Conservation (phyloP, 2,113 vertebrate species). For the Lycaon pictus region DNA sequence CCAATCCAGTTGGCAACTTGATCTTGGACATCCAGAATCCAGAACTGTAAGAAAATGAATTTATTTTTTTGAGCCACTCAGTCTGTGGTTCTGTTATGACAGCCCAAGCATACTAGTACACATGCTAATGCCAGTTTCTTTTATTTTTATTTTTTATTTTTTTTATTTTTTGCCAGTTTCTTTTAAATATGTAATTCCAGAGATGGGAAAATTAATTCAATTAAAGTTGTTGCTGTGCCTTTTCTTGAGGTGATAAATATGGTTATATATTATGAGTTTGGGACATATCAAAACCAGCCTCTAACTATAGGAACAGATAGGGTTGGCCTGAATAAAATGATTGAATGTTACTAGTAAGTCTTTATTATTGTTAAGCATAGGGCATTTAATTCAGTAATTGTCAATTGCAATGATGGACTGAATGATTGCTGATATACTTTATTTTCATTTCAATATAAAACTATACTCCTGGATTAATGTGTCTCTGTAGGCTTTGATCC, state of each 20-base stretch:
- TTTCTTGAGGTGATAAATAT: neutral
- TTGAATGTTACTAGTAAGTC: neutral
- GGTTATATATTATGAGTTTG: neutral
- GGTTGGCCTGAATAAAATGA: neutral
- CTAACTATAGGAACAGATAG: neutral
- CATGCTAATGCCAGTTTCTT: neutral
- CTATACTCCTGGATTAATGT: neutral
- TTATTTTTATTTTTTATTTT: too few relatives aligned
- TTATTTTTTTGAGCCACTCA: neutral
- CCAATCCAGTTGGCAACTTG: neutral
- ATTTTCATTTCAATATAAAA: slow-evolving; percentile 46
- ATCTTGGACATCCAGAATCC: neutral
- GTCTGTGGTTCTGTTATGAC: neutral
- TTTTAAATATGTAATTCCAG: neutral
- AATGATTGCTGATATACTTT: neutral
- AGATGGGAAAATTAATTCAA: neutral
- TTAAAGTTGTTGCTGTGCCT: neutral
- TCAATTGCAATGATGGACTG: neutral
- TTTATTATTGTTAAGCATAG: neutral
- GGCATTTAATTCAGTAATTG: neutral
- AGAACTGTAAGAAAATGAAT: neutral
- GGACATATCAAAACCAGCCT: neutral
- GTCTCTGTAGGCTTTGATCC: neutral
- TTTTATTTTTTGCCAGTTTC: neutral
- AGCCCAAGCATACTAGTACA: fast-evolving